Conservation (phyloP, 2,797 vertebrate genomes). For the Gymnocypris eckloni region DNA sequence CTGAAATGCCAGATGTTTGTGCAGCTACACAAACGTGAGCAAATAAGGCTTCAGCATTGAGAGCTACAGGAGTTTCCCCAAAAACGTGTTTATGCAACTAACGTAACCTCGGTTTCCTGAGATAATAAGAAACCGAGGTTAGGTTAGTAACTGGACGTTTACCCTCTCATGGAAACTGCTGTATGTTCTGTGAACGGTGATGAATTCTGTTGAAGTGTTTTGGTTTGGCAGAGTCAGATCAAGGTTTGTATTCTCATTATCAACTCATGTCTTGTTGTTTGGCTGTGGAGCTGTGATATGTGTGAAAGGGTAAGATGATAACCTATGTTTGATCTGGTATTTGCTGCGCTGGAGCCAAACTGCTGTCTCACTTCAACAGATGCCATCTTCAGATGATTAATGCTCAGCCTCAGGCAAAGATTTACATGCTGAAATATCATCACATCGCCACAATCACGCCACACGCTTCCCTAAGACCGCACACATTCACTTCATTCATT, state of each 20-base stretch:
- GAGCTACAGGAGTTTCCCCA: neutral
- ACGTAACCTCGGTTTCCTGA: no score
- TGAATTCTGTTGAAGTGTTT: neutral
- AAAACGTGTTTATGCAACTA: neutral
- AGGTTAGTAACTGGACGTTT: neutral
- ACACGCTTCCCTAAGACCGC: neutral
- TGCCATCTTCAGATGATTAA: conserved; percentile 57
- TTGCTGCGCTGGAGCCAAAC: conserved; percentile 41
- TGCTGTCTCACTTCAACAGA: conserved; percentile 50
- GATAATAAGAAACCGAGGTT: neutral
- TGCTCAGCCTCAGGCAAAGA: conserved; percentile 46
- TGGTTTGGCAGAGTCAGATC: neutral
- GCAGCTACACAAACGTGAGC: neutral
- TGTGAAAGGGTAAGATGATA: conserved; percentile 55
- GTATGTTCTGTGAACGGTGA: neutral
- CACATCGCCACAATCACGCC: conserved; percentile 21
- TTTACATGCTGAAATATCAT: conserved; percentile 29
- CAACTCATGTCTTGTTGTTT: neutral
- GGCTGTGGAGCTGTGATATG: conserved; percentile 32
- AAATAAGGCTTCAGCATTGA: neutral
- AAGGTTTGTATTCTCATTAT: neutral
- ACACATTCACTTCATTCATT: neutral
- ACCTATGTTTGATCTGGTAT: conserved; percentile 55
- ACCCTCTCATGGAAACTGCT: neutral
- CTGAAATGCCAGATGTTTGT: neutral